These are phyloP conservation scores for Galeopsomyia nigrocyanea DNA, from an alignment of 2,888 invertebrate species.

Conservation along the genomic window DNA sequence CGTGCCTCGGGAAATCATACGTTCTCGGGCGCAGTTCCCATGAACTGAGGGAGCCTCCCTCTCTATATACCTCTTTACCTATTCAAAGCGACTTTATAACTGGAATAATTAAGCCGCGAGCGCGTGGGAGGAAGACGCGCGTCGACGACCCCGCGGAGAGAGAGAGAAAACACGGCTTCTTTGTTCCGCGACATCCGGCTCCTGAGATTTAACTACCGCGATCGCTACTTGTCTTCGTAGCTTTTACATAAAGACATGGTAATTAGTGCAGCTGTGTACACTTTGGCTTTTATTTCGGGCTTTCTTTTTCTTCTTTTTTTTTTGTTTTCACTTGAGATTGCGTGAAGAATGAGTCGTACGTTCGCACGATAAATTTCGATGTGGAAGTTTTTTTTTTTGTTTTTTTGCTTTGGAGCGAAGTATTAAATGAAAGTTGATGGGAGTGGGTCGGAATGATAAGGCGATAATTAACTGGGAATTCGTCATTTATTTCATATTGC, in stretches of 20 bases:
- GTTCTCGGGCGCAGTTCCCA: conserved; percentile 33
- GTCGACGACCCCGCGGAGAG: not conserved
- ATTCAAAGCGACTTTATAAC: conserved; percentile 34
- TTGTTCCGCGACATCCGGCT: conserved; percentile 36
- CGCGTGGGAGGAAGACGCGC: conserved; percentile 26
- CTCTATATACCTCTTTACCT: not conserved
- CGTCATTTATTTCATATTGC: conserved; percentile 67
- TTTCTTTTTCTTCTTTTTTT: conserved; percentile 10
- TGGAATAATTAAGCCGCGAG: conserved; percentile 29
- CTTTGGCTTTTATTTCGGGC: conserved; percentile 1
- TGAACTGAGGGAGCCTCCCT: conserved; percentile 5
- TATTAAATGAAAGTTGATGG: no score
- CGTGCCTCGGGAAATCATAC: conserved; percentile 22
- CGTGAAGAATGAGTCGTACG: no score
- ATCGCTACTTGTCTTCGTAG: not conserved
- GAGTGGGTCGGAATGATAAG: conserved; percentile 3
- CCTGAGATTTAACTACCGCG: conserved; percentile 14
- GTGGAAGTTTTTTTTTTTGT: no score
- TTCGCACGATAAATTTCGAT: no score
- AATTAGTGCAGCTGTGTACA: conserved; percentile 2
- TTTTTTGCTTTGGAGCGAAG: no score
- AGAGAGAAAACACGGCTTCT: not conserved
- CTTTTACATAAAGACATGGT: conserved; percentile 1
- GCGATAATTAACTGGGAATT: conserved; percentile 50
- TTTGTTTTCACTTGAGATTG: not conserved